These are phyloP conservation scores for Acrocephalus arundinaceus DNA, from an alignment of 2,113 vertebrate genomes.

Conservation along the genomic window DNA sequence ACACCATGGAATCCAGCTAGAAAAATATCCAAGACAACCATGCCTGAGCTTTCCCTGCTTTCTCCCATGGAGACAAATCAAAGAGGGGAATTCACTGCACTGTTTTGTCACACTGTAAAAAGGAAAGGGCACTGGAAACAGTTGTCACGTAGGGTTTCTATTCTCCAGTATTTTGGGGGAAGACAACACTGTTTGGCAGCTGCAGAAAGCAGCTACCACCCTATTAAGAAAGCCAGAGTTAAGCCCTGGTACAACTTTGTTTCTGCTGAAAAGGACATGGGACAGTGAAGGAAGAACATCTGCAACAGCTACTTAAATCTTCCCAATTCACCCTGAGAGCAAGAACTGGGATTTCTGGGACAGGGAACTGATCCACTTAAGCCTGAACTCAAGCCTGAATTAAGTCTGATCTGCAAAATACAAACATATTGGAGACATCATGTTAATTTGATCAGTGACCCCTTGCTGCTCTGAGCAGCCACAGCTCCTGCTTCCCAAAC, in stretches of 20 bases:
- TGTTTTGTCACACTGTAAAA: not conserved
- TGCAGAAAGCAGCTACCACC: not conserved
- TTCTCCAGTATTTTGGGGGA: not conserved
- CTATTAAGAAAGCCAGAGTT: not conserved
- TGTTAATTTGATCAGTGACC: not conserved
- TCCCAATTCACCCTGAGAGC: not conserved
- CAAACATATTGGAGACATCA: not conserved
- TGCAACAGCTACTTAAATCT: not conserved
- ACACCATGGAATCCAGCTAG: not conserved
- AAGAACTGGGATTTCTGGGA: not conserved
- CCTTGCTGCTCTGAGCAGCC: not conserved
- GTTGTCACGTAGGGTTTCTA: accelerated
- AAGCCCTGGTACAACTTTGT: not conserved
- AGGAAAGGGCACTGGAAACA: not conserved
- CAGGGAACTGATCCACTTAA: not conserved
- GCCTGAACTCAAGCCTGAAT: not conserved
- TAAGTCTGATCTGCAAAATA: not conserved
- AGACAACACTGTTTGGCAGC: not conserved
- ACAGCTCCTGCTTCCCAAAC: not conserved
- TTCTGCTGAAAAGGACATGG: not conserved
- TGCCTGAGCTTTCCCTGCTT: not conserved
- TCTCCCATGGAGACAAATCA: not conserved
- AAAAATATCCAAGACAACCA: not conserved
- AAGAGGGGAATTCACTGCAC: not conserved
- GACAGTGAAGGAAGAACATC: not conserved